Evolutionary conservation across 2,113 vertebrate genomes (phyloP).

Genomic region (Percopsis transmontana): DNA sequence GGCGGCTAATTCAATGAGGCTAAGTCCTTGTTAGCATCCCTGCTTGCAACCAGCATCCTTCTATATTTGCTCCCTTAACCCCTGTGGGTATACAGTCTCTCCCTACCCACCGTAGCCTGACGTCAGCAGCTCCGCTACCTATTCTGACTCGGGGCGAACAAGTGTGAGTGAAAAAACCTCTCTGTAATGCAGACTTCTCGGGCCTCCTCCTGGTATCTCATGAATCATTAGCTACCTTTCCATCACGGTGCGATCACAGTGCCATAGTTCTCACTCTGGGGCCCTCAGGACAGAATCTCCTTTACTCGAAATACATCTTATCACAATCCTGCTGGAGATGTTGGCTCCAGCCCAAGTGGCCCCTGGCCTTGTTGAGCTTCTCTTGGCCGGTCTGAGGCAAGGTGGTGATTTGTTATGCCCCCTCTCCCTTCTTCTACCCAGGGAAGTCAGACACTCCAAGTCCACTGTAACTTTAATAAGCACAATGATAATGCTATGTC

Average conservation of each 20-base stretch:
- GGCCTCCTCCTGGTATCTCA: neutral
- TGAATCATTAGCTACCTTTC: conserved; percentile 58
- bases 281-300: conserved; percentile 53
- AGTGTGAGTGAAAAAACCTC: conserved; percentile 32
- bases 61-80: neutral
- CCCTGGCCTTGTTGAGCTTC: conserved; percentile 22
- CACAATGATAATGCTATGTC: conserved; percentile 76
- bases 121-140: neutral
- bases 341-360: conserved; percentile 1
- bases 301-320: conserved; percentile 52
- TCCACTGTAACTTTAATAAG: conserved; percentile 74
- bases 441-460: conserved; percentile 63
- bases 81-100: neutral
- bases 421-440: conserved; percentile 48
- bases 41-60: conserved; percentile 13
- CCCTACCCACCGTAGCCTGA: neutral
- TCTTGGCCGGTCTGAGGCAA: conserved; percentile 30
- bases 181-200: neutral
- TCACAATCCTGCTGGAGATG: conserved; percentile 29
- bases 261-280: conserved; percentile 56
- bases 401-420: conserved; percentile 48
- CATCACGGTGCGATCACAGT: conserved; percentile 35
- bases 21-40: conserved; percentile 26
- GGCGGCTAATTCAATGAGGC: conserved; percentile 45
- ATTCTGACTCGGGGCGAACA: too few relatives aligned